Evolutionary conservation across 2,797 vertebrate species (phyloP).

Genomic region (Bovichtus diacanthus): DNA sequence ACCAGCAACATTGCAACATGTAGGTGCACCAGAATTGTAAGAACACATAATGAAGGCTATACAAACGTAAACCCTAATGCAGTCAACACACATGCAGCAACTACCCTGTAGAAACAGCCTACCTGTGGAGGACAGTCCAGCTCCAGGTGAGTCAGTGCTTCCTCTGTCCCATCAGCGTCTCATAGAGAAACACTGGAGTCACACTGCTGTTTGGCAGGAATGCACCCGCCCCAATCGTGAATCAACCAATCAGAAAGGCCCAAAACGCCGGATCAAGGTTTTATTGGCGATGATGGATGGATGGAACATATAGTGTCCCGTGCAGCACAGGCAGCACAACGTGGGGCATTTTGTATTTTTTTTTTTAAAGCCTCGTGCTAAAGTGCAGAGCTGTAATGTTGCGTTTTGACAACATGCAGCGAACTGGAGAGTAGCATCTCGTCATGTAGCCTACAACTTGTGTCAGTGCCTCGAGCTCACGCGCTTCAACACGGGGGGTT

Average conservation of each 20-base stretch:
- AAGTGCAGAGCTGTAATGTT: not conserved
- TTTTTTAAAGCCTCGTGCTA: not conserved
- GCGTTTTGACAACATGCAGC: not conserved
- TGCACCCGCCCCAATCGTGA: conserved; percentile 58
- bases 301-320: not conserved
- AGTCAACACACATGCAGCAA: not conserved
- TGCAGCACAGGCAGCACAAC: not conserved
- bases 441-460: too few species aligned
- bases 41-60: not conserved
- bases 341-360: not conserved
- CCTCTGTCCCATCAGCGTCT: conserved; percentile 64
- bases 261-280: conserved; percentile 58
- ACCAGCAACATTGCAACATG: conserved; percentile 4
- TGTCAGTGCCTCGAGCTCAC: not conserved
- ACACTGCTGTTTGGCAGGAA: conserved; percentile 46
- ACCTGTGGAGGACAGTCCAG: conserved; percentile 62
- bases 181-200: conserved; percentile 40
- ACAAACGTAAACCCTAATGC: not conserved
- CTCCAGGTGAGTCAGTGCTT: conserved; percentile 46
- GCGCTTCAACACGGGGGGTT: not conserved
- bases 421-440: accelerated
- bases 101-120: conserved; percentile 15
- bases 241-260: conserved; percentile 78
- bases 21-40: not conserved
- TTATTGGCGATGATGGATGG: conserved; percentile 68